Conservation (phyloP, 2,797 vertebrate species). For the Delichon dasypus region DNA sequence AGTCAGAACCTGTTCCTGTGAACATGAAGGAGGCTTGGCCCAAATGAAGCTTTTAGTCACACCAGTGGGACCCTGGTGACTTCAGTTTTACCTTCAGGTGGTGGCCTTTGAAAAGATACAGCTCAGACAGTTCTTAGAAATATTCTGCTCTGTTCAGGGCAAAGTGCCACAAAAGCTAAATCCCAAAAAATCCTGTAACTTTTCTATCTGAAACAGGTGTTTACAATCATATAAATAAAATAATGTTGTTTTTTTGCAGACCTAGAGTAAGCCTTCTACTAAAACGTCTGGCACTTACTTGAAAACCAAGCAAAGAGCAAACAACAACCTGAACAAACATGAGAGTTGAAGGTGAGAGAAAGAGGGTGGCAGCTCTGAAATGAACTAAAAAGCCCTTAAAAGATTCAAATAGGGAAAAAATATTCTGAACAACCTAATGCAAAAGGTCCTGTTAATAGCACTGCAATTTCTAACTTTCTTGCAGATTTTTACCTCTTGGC, state of each 20-base stretch:
- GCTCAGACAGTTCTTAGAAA: conserved; percentile 25
- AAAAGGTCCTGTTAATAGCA: not conserved
- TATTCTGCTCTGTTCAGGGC: conserved; percentile 35
- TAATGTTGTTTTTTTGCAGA: not conserved
- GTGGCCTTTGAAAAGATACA: conserved; percentile 36
- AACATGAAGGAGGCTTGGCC: not conserved
- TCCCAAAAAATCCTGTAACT: conserved; percentile 7
- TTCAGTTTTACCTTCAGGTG: conserved; percentile 41
- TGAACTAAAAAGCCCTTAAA: not conserved
- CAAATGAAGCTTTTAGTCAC: conserved; percentile 31
- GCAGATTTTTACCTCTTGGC: not conserved
- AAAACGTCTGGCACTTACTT: not conserved
- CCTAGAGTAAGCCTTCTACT: not conserved
- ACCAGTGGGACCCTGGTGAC: not conserved
- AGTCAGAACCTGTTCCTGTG: not conserved
- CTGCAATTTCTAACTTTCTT: not conserved
- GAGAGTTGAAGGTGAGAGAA: not conserved
- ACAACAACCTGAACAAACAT: not conserved
- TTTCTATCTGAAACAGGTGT: conserved; percentile 48
- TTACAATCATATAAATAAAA: conserved; percentile 44
- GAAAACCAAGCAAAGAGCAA: not conserved
- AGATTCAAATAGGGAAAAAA: not conserved
- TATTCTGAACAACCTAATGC: not conserved
- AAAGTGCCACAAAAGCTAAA: conserved; percentile 35
- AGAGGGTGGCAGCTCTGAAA: not conserved